Evolutionary conservation across 2,888 invertebrate genomes (phyloP), one percentile per base, ranked within the genome.

Genomic region (Elaeidobius kamerunicus): DNA sequence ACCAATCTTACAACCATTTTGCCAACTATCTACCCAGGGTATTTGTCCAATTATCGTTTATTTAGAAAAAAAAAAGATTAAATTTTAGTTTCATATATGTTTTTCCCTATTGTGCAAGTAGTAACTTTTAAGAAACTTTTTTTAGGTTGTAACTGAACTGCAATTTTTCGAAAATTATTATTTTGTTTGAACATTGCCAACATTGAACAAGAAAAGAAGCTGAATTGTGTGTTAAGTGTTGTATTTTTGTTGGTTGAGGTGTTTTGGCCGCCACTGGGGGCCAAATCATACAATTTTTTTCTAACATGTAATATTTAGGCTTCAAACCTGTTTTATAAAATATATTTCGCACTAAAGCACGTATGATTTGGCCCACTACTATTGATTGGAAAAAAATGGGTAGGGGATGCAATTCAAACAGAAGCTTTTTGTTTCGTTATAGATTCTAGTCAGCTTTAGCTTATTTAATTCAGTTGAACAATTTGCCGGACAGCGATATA

Each of bases 371-470:
- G 23, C 23, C 9, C 9, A 23, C 23, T 6, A 23, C 23, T 23
- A 7, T 12, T 11, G 30, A 30, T 30, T 11, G 30, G 30, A 30
- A 48, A 32, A 17, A 30, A 20, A 19, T 34, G 19, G 41, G 14
- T 41, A 30, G 27, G 19, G 41, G 42, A 41, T 28, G 35, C 28
- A 46, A 35, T 28, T 46, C 11, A 15, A 36, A 23, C 20, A 36
- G 17, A 41, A 27, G 3, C 34, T 30, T 48, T 34, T 17, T 41
- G 17, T 42, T 41, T 38, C 23, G 36, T 28, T 38, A 19, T 47
- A 52, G 52, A 39, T 46, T 52, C 52, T 52, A 52, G 52, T 52
- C 52, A 52, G 52, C 52, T 52, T 41, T 27, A 27, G 42, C 34
- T 39, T 42, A 32, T 35, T 41, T 47, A 30, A 12, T 16, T 18